Base-by-base conservation (phyloP, 2,113 vertebrate species). In the Leuciscus idus region DNA sequence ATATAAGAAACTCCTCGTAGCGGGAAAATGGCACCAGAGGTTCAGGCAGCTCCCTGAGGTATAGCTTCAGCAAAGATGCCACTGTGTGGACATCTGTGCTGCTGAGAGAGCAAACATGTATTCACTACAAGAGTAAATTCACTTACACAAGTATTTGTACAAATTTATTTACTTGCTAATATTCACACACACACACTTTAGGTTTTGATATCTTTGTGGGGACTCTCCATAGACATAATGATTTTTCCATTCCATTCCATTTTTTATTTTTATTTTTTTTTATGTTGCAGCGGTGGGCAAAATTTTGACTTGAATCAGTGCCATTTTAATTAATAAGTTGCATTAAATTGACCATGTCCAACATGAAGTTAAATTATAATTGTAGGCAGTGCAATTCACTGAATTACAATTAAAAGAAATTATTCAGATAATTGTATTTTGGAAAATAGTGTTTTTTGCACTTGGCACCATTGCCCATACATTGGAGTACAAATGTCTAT, bases 51-150 rank as follows among this genome's bases (percentile, higher is more conserved):
- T 94, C 94, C 84, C 95, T 89, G 87, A 96, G 94, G 90, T 96
- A 96, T 13, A 95, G 93, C 88, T 95, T 96, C 83, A 96, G 89
- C 88, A 96, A 89, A 12, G 95, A 95, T 2, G 95, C 95, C 89
- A 96, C 95, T 2, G 95, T 95, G 88, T 95, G 94, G 86, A 96
- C 92, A 43, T 96, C 95, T 84, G 95, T 96, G 87, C 89, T 91
- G 86, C 95, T 96, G 91, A 88, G 89, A 86, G 23, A 6, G 12
- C 28, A 87, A 88, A 84, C 48, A 59, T 8, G 33, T 36, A 70
- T 48, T 62, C 39, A 85, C 6, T 66, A 26, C 68, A 9, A 23
- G 50, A 88, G 9, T 46, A 33, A 86, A 75, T 43, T 28, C 39
- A 84, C n/a, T 8, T 19, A 43, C 11, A 64, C 4, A 10, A 21